phyloP scores from a whole-genome alignment of 2,888 invertebrate species.

The Amitus sp. region DNA sequence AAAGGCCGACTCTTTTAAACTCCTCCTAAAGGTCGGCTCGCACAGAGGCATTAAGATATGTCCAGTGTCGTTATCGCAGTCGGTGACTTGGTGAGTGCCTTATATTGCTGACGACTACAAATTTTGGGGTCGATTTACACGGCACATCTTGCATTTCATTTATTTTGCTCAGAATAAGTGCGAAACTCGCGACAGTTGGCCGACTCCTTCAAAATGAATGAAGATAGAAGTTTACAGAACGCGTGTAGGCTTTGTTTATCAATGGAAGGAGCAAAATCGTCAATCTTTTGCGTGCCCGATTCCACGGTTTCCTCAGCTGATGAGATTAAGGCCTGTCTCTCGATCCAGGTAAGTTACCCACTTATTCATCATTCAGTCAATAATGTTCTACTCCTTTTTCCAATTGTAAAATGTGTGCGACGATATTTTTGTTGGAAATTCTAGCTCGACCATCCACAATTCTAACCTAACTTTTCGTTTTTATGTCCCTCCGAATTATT shows the following conservation, averaged over 20 bases:
- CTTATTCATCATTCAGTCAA: too few species aligned
- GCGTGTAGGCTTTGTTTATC: slow-evolving; percentile 75
- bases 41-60: too few species aligned
- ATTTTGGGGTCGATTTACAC: neutral
- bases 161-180: neutral
- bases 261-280: slow-evolving; percentile 71
- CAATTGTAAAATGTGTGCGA: neutral
- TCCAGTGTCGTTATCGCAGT: too few species aligned
- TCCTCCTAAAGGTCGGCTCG: too few species aligned
- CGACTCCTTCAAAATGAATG: slow-evolving; percentile 48
- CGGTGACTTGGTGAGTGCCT: too few species aligned
- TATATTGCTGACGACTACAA: slow-evolving; percentile 9
- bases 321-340: slow-evolving; percentile 74
- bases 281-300: slow-evolving; percentile 70
- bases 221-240: slow-evolving; percentile 60
- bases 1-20: too few species aligned
- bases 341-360: slow-evolving; percentile 71
- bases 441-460: too few species aligned
- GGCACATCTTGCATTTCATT: neutral
- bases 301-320: slow-evolving; percentile 68
- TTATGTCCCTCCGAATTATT: too few species aligned
- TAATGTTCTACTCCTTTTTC: neutral
- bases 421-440: neutral
- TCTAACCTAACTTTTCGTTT: too few species aligned
- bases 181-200: too few species aligned